phyloP scores from a whole-genome alignment of 2,113 vertebrate genomes.

The Brevimyrus niger region DNA sequence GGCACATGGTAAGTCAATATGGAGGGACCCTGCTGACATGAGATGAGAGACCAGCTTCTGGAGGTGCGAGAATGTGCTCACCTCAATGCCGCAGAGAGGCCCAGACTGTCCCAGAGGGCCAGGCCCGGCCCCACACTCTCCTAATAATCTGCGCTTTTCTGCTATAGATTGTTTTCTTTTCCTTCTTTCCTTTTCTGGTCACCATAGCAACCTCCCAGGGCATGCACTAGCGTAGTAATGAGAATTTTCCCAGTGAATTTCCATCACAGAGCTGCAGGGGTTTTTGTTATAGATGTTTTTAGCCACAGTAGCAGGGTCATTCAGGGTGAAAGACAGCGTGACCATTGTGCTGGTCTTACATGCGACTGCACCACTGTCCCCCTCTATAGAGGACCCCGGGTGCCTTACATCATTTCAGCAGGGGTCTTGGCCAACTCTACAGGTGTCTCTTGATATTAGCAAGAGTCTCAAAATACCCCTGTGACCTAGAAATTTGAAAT shows the following conservation, averaged over 20 bases:
- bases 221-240: constrained; percentile 2
- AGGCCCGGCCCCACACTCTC: background rate
- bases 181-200: background rate
- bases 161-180: constrained; percentile 6
- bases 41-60: background rate
- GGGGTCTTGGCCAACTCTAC: background rate
- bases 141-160: background rate
- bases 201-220: constrained; percentile 15
- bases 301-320: constrained; percentile 6
- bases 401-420: background rate
- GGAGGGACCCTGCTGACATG: background rate
- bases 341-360: background rate
- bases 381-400: background rate
- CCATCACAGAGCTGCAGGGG: constrained; percentile 13
- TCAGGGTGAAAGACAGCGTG: constrained; percentile 11
- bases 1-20: background rate
- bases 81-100: background rate
- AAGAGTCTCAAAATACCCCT: background rate
- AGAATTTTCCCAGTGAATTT: constrained; percentile 20
- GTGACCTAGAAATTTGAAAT: background rate
- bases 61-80: background rate
- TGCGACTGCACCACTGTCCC: background rate
- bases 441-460: background rate
- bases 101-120: background rate
- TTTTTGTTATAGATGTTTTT: constrained; percentile 7